Evolutionary conservation across 2,888 invertebrate species (phyloP).

Genomic region (Muschampia plurimacula): DNA sequence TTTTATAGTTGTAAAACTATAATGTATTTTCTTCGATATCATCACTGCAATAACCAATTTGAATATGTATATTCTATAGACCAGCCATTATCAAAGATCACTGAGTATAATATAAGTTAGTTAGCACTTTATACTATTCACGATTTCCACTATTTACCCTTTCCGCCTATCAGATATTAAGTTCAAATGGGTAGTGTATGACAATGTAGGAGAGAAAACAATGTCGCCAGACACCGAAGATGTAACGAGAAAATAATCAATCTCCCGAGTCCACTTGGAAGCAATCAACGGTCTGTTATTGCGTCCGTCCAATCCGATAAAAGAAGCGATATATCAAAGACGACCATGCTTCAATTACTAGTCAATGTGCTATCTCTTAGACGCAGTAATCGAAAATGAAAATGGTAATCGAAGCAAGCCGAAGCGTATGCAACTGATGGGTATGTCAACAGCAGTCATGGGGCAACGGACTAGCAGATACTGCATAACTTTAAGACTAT

Average conservation of each 20-base stretch:
- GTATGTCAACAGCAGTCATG: background rate
- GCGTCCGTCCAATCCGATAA: constrained; percentile 84
- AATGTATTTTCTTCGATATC: too few relatives aligned
- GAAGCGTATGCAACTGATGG: background rate
- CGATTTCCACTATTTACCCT: background rate
- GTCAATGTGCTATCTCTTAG: constrained; percentile 77
- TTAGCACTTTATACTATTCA: background rate
- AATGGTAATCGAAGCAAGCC: constrained; percentile 52
- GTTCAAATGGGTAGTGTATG: background rate
- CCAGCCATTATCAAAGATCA: too few relatives aligned
- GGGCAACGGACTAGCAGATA: background rate
- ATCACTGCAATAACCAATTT: too few relatives aligned
- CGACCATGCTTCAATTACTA: constrained; percentile 82
- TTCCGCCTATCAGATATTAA: background rate
- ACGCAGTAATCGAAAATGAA: constrained; percentile 77
- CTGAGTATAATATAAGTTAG: background rate
- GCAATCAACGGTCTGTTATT: constrained; percentile 85
- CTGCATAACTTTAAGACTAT: background rate
- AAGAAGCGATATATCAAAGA: constrained; percentile 85
- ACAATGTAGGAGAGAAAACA: constrained; percentile 59
- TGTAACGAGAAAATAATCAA: constrained; percentile 84
- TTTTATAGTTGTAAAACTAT: too few relatives aligned
- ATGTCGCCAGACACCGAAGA: constrained; percentile 56
- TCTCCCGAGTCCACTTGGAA: constrained; percentile 82
- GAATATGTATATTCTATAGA: too few relatives aligned